Conservation (phyloP, 2,113 vertebrate species). For the Vulpes vulpes region DNA sequence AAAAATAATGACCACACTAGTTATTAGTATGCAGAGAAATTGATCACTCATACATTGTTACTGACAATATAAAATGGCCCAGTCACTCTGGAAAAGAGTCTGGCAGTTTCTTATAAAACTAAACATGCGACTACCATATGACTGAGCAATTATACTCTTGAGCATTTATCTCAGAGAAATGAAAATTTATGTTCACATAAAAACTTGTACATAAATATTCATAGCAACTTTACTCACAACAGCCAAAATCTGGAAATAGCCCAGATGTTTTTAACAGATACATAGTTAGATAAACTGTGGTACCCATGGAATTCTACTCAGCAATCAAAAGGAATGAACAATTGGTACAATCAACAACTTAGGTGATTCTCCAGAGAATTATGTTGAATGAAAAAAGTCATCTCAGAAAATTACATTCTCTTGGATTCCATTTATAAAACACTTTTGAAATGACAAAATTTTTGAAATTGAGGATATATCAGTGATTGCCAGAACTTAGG, state of each 20-base stretch:
- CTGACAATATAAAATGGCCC: not conserved
- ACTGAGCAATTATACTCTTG: not conserved
- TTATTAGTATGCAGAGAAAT: not conserved
- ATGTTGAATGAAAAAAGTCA: not conserved
- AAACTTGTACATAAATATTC: conserved; percentile 16
- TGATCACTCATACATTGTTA: not conserved
- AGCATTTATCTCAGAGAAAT: conserved; percentile 14
- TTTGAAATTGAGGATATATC: not conserved
- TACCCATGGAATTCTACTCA: not conserved
- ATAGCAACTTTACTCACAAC: not conserved
- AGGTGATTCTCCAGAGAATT: not conserved
- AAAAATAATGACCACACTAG: not conserved
- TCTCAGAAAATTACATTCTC: not conserved
- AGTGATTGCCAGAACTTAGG: not conserved
- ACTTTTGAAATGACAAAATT: not conserved
- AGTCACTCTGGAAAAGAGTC: not conserved
- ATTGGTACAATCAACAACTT: not conserved
- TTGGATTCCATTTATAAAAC: not conserved
- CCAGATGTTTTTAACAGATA: not conserved
- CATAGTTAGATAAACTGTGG: not conserved
- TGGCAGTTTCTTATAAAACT: not conserved
- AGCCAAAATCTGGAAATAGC: not conserved
- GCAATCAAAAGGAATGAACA: not conserved
- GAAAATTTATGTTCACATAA: conserved; percentile 8
- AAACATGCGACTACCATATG: not conserved